These are phyloP conservation scores for Drosophila borborema DNA, from an alignment of 2,888 invertebrate genomes.

Conservation along the genomic window DNA sequence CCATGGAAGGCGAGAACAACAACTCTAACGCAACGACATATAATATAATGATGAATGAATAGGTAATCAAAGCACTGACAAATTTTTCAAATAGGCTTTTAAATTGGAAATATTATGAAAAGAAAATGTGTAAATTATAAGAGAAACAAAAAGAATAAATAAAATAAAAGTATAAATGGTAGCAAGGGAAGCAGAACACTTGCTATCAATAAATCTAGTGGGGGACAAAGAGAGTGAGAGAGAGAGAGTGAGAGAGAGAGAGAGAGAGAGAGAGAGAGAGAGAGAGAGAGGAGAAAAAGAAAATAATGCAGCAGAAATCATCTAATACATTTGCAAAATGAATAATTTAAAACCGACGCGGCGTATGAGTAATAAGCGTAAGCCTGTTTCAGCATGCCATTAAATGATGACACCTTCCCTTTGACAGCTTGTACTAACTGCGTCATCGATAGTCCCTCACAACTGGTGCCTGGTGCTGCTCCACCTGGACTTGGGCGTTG, in stretches of 20 bases:
- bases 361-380: conserved; percentile 60
- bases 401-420: conserved; percentile 47
- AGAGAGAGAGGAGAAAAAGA: no score
- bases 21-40: no score
- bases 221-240: no score
- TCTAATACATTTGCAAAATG: conserved; percentile 57
- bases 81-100: no score
- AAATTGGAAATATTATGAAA: no score
- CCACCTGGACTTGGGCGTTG: conserved; percentile 22
- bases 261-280: no score
- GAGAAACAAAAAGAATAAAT: no score
- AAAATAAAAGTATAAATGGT: background rate
- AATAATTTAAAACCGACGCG: conserved; percentile 61
- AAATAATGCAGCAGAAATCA: conserved; percentile 18
- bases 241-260: no score
- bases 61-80: no score
- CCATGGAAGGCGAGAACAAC: no score
- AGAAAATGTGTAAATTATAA: no score
- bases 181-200: conserved; percentile 28
- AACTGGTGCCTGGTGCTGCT: background rate
- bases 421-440: conserved; percentile 24
- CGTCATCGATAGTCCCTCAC: conserved; percentile 17
- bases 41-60: no score
- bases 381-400: conserved; percentile 15
- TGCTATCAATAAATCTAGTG: conserved; percentile 28